A percentile compares a stretch with the other conserved stretches of the same genome.
Evolutionary conservation across 2,113 vertebrate genomes (phyloP).

Genomic region (Zingel zingel): DNA sequence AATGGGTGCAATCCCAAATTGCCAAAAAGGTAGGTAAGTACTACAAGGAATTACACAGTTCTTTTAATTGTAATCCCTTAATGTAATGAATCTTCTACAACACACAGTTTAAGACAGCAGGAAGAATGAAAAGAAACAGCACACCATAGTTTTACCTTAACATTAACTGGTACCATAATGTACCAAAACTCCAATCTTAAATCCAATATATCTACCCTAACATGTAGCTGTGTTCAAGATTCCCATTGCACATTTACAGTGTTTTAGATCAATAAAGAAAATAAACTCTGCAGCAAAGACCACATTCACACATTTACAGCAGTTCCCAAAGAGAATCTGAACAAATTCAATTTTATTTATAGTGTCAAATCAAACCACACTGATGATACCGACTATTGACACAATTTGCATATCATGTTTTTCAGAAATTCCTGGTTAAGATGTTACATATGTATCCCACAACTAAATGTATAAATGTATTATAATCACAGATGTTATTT

Average conservation of each 20-base stretch:
- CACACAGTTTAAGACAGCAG: not conserved
- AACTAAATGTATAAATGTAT: not conserved
- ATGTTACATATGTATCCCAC: not conserved
- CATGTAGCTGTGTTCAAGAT: not conserved
- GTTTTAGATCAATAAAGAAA: not conserved
- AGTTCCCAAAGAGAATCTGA: not conserved
- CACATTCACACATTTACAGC: not conserved
- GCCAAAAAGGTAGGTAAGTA: not conserved
- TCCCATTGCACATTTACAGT: not conserved
- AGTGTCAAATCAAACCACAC: constrained; percentile 1
- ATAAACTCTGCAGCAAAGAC: not conserved
- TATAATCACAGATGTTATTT: not conserved
- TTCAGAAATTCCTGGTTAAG: not conserved
- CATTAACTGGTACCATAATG: not conserved
- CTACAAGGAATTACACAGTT: not conserved
- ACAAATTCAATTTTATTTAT: too few species aligned
- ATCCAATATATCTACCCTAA: too few species aligned
- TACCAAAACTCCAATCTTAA: not conserved
- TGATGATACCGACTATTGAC: too few species aligned
- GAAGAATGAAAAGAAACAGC: not conserved
- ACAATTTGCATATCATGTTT: not conserved
- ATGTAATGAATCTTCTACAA: not conserved
- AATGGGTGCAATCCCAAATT: not conserved
- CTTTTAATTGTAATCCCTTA: not conserved
- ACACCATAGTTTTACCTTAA: not conserved